These are phyloP conservation scores for Pycnomerus fuliginosus DNA, from an alignment of 2,888 invertebrate genomes.

Conservation along the genomic window DNA sequence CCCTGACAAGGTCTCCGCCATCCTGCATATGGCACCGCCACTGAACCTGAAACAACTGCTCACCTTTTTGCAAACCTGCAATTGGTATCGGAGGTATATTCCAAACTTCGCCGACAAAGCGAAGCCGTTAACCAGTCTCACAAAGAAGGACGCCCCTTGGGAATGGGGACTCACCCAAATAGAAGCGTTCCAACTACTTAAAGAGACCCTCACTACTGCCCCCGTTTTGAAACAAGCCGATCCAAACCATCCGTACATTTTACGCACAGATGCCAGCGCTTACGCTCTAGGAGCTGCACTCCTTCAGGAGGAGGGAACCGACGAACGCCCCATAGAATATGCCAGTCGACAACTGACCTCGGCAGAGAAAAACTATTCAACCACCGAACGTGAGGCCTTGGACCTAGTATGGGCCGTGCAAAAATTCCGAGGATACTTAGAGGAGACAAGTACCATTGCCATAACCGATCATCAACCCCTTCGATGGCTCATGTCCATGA, in stretches of 20 bases:
- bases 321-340: slow-evolving; percentile 33
- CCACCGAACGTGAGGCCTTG: slow-evolving; percentile 34
- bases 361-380: slow-evolving; percentile 33
- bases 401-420: slow-evolving; percentile 40
- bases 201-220: slow-evolving; percentile 25
- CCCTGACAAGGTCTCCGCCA: slow-evolving; percentile 29
- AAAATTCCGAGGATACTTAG: slow-evolving; percentile 49
- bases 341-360: slow-evolving; percentile 33
- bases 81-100: slow-evolving; percentile 31
- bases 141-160: slow-evolving; percentile 10
- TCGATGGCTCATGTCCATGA: slow-evolving; percentile 50
- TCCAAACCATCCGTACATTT: slow-evolving; percentile 24
- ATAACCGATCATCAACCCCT: slow-evolving; percentile 53
- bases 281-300: slow-evolving; percentile 30
- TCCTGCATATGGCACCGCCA: slow-evolving; percentile 18
- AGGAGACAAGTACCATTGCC: slow-evolving; percentile 41
- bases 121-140: slow-evolving; percentile 7
- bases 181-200: slow-evolving; percentile 26
- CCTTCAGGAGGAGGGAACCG: slow-evolving; percentile 28
- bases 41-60: slow-evolving; percentile 25
- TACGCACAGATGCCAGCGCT: slow-evolving; percentile 34
- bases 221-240: slow-evolving; percentile 32
- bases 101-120: slow-evolving; percentile 11
- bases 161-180: slow-evolving; percentile 12
- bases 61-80: slow-evolving; percentile 30